These are phyloP conservation scores for Narcine bancroftii DNA, from an alignment of 2,113 vertebrate genomes.

Conservation along the genomic window DNA sequence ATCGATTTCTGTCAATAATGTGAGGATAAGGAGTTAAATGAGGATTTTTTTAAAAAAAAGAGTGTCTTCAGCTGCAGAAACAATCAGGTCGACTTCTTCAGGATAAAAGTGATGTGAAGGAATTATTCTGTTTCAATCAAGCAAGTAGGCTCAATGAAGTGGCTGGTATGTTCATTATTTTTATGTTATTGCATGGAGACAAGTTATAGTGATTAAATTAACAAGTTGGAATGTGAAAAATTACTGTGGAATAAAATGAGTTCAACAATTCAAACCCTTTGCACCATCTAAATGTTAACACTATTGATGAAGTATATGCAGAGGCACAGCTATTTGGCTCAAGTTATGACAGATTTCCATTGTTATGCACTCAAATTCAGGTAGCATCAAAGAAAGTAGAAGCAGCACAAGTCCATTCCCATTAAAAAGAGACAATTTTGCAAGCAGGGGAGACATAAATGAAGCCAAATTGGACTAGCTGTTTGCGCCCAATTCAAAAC, in stretches of 20 bases:
- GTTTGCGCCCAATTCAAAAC: too few relatives aligned
- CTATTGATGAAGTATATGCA: neutral
- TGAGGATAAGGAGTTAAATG: neutral
- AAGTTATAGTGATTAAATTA: neutral
- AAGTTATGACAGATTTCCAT: neutral
- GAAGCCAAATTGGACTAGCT: neutral
- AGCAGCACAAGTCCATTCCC: neutral
- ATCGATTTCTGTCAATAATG: neutral
- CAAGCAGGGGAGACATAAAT: neutral
- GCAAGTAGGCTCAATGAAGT: neutral
- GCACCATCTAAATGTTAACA: neutral
- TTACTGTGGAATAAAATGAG: neutral
- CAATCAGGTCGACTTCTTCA: neutral
- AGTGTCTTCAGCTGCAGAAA: neutral
- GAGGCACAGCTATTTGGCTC: neutral
- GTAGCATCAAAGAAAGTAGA: neutral
- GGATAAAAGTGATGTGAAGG: too few relatives aligned
- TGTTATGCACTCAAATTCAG: neutral
- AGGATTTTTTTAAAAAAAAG: neutral
- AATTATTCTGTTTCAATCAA: conserved; percentile 14
- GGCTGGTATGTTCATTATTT: conserved; percentile 4
- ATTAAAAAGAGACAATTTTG: neutral
- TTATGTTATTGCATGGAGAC: neutral
- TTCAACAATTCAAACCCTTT: neutral
- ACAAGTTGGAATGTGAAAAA: neutral